These are phyloP conservation scores for Epinephelus fuscoguttatus DNA, from an alignment of 2,113 vertebrate genomes.

Conservation along the genomic window DNA sequence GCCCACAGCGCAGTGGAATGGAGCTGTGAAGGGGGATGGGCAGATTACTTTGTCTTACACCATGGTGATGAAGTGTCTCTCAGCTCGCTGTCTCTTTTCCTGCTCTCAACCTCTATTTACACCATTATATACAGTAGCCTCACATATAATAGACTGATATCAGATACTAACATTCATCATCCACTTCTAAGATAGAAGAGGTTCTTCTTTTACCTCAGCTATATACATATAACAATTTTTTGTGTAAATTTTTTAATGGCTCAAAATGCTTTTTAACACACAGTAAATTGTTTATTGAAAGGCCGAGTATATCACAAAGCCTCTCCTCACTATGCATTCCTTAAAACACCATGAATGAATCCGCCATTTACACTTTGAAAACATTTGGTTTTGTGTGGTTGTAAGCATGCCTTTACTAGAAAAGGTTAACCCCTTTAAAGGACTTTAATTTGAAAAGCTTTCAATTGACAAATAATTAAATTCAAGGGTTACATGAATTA, in stretches of 20 bases:
- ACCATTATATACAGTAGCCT: not conserved
- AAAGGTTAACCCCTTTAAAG: not conserved
- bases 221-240: not conserved
- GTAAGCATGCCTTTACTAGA: not conserved
- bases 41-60: constrained; percentile 55
- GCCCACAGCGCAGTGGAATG: constrained; percentile 28
- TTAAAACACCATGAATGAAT: not conserved
- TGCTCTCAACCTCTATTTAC: constrained; percentile 1
- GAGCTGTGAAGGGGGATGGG: constrained; percentile 62
- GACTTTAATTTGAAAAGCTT: not conserved
- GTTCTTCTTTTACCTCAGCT: not conserved
- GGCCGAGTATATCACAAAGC: not conserved
- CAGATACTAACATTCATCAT: not conserved
- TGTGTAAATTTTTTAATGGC: not conserved
- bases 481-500: not conserved
- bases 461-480: not conserved
- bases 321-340: not conserved
- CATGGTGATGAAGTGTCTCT: constrained; percentile 49
- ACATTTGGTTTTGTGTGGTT: not conserved
- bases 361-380: not conserved
- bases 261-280: no score
- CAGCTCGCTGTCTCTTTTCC: constrained; percentile 3
- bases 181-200: not conserved
- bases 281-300: not conserved
- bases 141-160: not conserved